phyloP scores from a whole-genome alignment of 2,888 invertebrate genomes.

The Sminthurides aquaticus region DNA sequence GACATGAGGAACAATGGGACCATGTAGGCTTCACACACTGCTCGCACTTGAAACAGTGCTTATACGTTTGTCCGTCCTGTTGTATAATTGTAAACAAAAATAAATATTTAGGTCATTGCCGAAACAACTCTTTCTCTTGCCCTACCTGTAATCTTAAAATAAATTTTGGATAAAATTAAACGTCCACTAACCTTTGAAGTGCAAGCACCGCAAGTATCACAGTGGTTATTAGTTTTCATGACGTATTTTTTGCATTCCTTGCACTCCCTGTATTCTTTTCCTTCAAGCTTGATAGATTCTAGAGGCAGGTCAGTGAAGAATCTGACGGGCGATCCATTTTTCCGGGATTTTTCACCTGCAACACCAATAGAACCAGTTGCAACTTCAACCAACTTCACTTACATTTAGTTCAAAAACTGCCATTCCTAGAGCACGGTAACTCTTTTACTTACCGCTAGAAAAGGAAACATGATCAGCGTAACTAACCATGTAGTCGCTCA shows the following conservation, averaged over 20 bases:
- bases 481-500: constrained; percentile 25
- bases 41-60: constrained; percentile 20
- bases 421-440: not conserved
- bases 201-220: constrained; percentile 20
- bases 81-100: too few species aligned
- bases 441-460: constrained; percentile 4
- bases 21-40: constrained; percentile 27
- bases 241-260: constrained; percentile 23
- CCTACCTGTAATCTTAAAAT: not conserved
- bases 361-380: not conserved
- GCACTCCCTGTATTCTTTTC: constrained; percentile 18
- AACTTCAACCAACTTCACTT: not conserved
- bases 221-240: constrained; percentile 20
- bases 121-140: not conserved
- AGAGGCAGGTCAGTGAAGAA: constrained; percentile 19
- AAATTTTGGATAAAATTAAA: not conserved
- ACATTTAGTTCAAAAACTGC: constrained; percentile 1
- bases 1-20: constrained; percentile 18
- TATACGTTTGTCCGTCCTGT: constrained; percentile 26
- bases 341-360: constrained; percentile 11
- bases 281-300: constrained; percentile 11
- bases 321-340: constrained; percentile 18
- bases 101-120: not conserved
- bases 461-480: constrained; percentile 24
- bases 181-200: constrained; percentile 25